Base-by-base conservation (phyloP, 2,888 invertebrate genomes). In the Hyposoter didymator region DNA sequence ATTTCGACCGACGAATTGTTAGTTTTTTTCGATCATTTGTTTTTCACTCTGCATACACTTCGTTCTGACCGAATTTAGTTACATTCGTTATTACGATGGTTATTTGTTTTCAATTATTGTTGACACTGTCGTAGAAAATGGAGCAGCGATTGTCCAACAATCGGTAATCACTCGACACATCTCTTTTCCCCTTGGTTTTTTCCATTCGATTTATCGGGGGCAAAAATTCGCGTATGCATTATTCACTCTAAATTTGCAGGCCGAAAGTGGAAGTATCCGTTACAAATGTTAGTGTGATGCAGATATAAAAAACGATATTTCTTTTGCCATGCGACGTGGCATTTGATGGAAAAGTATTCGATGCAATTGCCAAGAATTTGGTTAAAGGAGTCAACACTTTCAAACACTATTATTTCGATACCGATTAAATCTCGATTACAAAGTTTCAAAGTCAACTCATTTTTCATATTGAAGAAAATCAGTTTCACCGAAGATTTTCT, bases 221-320 rank as follows among this genome's bases (percentile, higher is more conserved):
- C 35, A 64, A 49, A 55, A 66, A 78, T 78, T 49, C 55, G 45
- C 47, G 73, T 43, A 66, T 66, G 67, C 19, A 62, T 14, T 70
- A 32, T 35, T 62, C 32, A 73, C 69, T n/a, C 62, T 22, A 52
- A 74, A 74, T 70, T 82, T 69, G 78, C 82, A 49, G 78, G 62
- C 84, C 78, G 62, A 43, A 66, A 73, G 78, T 81, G 69, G 67
- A 78, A 82, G 69, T 74, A 74, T 59, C 66, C 52, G 66, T 49
- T 52, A 39, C 67, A 49, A 73, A 12, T 59, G 17, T 47, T 47
- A 35, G 14, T n/a, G 32, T 1, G 39, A 62, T 12, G 45, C 19
- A 70, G 62, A n/a, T n/a, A n/a, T n/a, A 43, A 66, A 78, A 59
- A 55, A n/a, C 22, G 28, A 55, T 12, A 28, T 28, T 28, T 59